A percentile compares a stretch with the other conserved stretches of the same genome.
Conservation (phyloP, 2,797 vertebrate genomes). For the Falco berigora region DNA sequence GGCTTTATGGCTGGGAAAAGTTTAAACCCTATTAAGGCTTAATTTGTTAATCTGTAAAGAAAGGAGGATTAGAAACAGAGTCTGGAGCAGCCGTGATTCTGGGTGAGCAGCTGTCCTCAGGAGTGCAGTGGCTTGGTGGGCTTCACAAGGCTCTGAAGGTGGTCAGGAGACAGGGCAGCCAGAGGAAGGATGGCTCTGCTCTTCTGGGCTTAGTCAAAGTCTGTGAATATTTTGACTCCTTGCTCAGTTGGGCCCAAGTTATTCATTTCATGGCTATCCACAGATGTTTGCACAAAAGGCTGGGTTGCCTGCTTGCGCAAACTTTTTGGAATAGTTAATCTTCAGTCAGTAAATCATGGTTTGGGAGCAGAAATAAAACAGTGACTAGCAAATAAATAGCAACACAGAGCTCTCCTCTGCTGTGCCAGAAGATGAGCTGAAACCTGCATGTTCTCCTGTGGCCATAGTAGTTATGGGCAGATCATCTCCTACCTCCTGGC, state of each 20-base stretch:
- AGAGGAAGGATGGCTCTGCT: neutral
- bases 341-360: neutral
- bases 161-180: neutral
- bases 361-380: neutral
- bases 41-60: neutral
- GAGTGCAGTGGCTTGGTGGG: neutral
- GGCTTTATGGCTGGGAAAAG: neutral
- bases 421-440: neutral
- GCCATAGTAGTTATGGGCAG: neutral
- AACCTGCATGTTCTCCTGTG: neutral
- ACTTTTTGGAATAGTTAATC: neutral
- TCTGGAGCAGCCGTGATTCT: neutral
- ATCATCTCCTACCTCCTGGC: neutral
- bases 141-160: neutral
- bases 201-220: neutral
- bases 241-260: neutral
- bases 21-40: neutral
- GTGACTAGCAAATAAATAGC: neutral
- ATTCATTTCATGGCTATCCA: neutral
- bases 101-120: neutral
- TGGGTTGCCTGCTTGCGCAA: neutral
- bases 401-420: neutral
- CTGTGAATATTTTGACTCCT: neutral
- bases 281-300: conserved; percentile 7
- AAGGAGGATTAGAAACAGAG: neutral